Evolutionary conservation across 2,888 invertebrate species (phyloP).

Genomic region (Campoplex capitator): DNA sequence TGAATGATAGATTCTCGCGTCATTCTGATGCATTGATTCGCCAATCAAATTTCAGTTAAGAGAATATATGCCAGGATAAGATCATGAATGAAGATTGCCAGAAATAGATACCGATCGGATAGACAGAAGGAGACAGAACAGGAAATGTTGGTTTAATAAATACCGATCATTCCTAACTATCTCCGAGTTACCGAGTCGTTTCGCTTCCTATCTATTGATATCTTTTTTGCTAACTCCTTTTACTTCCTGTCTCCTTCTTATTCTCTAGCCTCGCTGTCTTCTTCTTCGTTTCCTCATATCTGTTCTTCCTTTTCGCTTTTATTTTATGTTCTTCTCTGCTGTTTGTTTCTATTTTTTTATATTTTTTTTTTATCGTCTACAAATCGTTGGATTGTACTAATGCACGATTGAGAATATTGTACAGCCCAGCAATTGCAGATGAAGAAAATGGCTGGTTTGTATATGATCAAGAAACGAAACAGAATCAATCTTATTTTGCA

Average conservation of each 20-base stretch:
- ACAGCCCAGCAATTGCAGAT: conserved; percentile 19
- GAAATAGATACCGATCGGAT: conserved; percentile 46
- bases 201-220: not conserved
- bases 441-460: conserved; percentile 30
- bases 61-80: conserved; percentile 11
- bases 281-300: not conserved
- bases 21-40: conserved; percentile 34
- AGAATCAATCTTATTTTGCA: conserved; percentile 45
- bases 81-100: conserved; percentile 76
- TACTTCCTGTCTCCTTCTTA: not conserved
- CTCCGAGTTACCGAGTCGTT: not conserved
- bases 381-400: conserved; percentile 18
- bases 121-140: conserved; percentile 56
- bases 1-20: conserved; percentile 57
- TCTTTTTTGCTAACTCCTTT: not conserved
- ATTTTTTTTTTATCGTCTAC: conserved; percentile 1
- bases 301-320: not conserved
- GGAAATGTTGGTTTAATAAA: conserved; percentile 79
- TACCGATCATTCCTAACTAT: conserved; percentile 67
- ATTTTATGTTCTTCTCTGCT: not conserved
- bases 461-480: conserved; percentile 16
- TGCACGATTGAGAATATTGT: conserved; percentile 13
- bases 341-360: not conserved
- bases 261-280: conserved; percentile 9
- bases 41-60: conserved; percentile 13